Evolutionary conservation across 1,140 invertebrate species (phyloP), one percentile per base, ranked within the genome.

Genomic region (Bombus breviceps): DNA sequence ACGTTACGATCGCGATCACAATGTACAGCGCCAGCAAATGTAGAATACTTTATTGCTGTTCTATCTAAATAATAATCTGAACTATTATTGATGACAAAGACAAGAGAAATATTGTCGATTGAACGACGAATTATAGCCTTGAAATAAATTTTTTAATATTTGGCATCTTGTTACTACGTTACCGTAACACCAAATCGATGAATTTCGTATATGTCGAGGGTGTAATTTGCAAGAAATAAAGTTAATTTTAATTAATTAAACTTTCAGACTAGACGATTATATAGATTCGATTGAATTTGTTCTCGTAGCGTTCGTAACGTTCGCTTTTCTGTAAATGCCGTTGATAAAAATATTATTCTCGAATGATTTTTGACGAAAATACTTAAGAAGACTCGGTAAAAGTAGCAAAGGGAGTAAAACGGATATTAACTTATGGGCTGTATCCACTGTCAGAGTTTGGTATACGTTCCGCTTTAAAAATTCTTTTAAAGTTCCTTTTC

Each of bases 401-500:
- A n/a, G 3, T 25, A n/a, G n/a, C 18, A 8, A 25, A 15, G 15
- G 9, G 10, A 18, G 2, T 12, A 39, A 41, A 69, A 32, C 6
- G 32, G 37, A 15, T 34, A 41, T n/a, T 32, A 47, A 83, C 25
- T 82, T 75, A 34, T 28, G 28, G 62, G 2, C 69, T 0, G 43
- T 28, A 78, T 69, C 37, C 4, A 13, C 57, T 37, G 39, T 62
- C 66, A 25, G 22, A 34, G 66, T 84, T 84, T 43, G 3, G 43
- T 43, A n/a, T 18, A 18, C 39, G 39, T 71, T 53, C 22, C 76
- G 53, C 83, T 72, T 84, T 84, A 84, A 84, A 84, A 84, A 84
- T 84, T 80, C 83, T 84, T 80, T 84, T 59, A 80, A 53, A 72
- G 25, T 41, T 62, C 32, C 83, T 71, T 80, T 79, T 62, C 66